A percentile compares a stretch with the other conserved stretches of the same genome.
These are phyloP conservation scores for Phenganax marumi DNA, from an alignment of 92 coral and sea anemone genomes.

Conservation along the genomic window DNA sequence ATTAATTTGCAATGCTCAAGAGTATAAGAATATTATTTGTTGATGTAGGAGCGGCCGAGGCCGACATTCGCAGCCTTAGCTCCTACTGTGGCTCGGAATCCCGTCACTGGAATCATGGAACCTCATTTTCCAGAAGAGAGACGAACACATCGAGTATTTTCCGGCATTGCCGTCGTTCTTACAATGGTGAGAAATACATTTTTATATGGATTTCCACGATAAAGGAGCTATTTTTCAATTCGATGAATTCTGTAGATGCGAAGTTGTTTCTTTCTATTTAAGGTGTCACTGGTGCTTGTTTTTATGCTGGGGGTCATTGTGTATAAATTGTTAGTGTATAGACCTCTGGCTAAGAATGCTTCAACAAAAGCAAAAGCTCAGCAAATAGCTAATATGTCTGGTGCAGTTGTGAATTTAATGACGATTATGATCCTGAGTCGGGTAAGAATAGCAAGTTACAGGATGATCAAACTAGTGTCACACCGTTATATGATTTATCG, in stretches of 20 bases:
- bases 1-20: too few relatives aligned
- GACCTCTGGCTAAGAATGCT: constrained; percentile 89
- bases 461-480: too few relatives aligned
- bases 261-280: background rate
- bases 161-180: constrained; percentile 97
- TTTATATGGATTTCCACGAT: background rate
- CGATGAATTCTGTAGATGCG: too few relatives aligned
- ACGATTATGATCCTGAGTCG: constrained; percentile 97
- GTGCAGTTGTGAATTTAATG: constrained; percentile 97
- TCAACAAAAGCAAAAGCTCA: constrained; percentile 85
- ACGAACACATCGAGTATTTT: constrained; percentile 85
- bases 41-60: constrained; percentile 84
- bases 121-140: constrained; percentile 99
- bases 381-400: constrained; percentile 94
- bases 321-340: constrained; percentile 88
- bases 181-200: constrained; percentile 72
- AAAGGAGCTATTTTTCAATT: too few relatives aligned
- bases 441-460: constrained; percentile 49
- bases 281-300: constrained; percentile 99
- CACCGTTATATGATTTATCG: too few relatives aligned
- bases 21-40: background rate
- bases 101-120: constrained; percentile 98
- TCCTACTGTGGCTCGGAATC: constrained; percentile 97
- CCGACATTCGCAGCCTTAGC: constrained; percentile 99
- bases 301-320: constrained; percentile 99